Evolutionary conservation across 2,797 vertebrate species (phyloP), one percentile per base, ranked within the genome.

Genomic region (Lepilemur septentrionalis): DNA sequence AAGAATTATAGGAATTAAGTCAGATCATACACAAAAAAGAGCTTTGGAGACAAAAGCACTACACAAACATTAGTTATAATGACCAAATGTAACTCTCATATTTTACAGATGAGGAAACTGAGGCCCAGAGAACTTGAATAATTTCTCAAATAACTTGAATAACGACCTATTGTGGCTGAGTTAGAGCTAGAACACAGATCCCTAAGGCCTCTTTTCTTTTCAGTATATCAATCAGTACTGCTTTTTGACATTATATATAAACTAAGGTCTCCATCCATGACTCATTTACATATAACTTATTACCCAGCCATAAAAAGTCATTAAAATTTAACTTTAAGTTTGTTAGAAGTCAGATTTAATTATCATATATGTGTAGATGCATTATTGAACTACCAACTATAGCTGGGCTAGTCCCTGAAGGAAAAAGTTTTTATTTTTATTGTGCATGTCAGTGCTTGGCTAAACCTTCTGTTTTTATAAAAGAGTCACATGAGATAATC

Each of bases 321-420:
- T 96, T 96, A 98, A 97, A 97, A 78, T 95, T 98, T 97, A 97
- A 95, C 97, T 96, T 95, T 76, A 91, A 92, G 55, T 96, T 96
- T 91, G 67, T 96, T 97, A 87, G 81, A 93, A 95, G 57, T 76
- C 70, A 52, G 63, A 85, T 87, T 94, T 96, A 97, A 97, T 97
- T 90, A 89, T 83, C 55, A 46, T 46, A 11, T 69, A 73, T 88
- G 11, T 97, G 83, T 72, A 69, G 23, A 61, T 93, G 87, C 28
- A 86, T 93, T 89, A 59, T 63, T 86, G 67, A 86, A 79, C 89
- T 90, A 88, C 46, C 80, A 96, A 50, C 17, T 93, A 41, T 30
- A 85, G n/a, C 35, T 79, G 30, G 43, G 35, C 52, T 92, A 72
- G 48, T 88, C 61, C 82, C 83, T 82, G 52, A 94, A 93, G 94